Evolutionary conservation across 35 echinoderm and acorn worm species (phyloP).

Genomic region (Ophiothrix spiculata): DNA sequence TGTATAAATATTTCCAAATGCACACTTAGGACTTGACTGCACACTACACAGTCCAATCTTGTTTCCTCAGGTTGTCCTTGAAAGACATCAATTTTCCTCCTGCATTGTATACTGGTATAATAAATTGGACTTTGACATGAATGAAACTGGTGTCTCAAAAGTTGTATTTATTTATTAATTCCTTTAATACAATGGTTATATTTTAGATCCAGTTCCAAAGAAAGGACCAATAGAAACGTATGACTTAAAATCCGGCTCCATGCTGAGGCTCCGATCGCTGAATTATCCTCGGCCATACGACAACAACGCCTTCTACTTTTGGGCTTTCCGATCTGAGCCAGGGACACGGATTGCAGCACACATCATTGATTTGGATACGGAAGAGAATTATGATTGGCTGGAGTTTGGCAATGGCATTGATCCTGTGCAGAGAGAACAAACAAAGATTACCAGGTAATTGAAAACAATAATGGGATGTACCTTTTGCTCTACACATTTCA

Average conservation of each 20-base stretch:
- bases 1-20: background rate
- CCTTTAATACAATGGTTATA: no score
- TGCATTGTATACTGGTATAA: background rate
- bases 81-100: background rate
- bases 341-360: constrained; percentile 14
- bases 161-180: background rate
- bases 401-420: constrained; percentile 44
- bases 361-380: constrained; percentile 40
- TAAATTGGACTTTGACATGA: background rate
- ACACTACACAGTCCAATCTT: no score
- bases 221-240: background rate
- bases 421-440: background rate
- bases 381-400: constrained; percentile 37
- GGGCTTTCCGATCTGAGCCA: constrained; percentile 30
- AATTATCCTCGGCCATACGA: constrained; percentile 37
- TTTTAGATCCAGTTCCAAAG: constrained; percentile 17
- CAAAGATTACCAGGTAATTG: constrained; percentile 1
- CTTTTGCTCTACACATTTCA: no score
- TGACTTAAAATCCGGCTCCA: constrained; percentile 21
- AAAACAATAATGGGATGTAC: no score
- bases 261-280: constrained; percentile 15
- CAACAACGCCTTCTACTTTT: constrained; percentile 32
- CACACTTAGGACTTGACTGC: no score
- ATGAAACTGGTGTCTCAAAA: background rate
- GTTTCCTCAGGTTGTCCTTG: background rate